Evolutionary conservation across 2,888 invertebrate species (phyloP).

Genomic region (Lymantria monacha): DNA sequence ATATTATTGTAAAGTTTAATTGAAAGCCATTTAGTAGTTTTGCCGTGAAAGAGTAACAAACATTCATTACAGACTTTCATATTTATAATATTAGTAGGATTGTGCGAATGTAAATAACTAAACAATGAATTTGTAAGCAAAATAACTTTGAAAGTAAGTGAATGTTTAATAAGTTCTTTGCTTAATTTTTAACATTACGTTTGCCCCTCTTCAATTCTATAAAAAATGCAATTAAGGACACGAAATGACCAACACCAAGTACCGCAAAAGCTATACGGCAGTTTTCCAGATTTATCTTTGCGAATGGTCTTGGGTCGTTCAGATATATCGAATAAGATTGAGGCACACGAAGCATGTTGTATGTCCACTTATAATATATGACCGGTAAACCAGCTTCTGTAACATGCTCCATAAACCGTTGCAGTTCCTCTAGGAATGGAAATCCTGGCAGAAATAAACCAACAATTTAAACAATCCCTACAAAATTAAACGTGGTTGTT

Average conservation of each 20-base stretch:
- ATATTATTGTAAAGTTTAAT: too few relatives aligned
- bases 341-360: conserved; percentile 31
- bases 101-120: too few relatives aligned
- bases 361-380: conserved; percentile 51
- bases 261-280: conserved; percentile 38
- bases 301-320: conserved; percentile 33
- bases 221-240: conserved; percentile 36
- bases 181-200: neutral
- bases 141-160: too few relatives aligned
- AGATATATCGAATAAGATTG: conserved; percentile 7
- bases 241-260: conserved; percentile 35
- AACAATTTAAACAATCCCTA: too few relatives aligned
- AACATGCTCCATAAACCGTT: conserved; percentile 37
- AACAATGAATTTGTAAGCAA: too few relatives aligned
- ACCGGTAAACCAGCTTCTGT: conserved; percentile 49
- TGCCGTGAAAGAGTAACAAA: too few relatives aligned
- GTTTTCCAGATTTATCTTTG: conserved; percentile 29
- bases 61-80: too few relatives aligned
- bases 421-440: conserved; percentile 42
- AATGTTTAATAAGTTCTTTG: too few relatives aligned
- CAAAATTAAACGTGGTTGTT: too few relatives aligned
- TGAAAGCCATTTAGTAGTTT: too few relatives aligned
- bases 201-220: conserved; percentile 25
- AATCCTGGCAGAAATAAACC: conserved; percentile 37
- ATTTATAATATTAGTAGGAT: too few relatives aligned